Evolutionary conservation across 2,888 invertebrate species (phyloP), one percentile per base, ranked within the genome.

Genomic region (Galerucella nymphaeae): DNA sequence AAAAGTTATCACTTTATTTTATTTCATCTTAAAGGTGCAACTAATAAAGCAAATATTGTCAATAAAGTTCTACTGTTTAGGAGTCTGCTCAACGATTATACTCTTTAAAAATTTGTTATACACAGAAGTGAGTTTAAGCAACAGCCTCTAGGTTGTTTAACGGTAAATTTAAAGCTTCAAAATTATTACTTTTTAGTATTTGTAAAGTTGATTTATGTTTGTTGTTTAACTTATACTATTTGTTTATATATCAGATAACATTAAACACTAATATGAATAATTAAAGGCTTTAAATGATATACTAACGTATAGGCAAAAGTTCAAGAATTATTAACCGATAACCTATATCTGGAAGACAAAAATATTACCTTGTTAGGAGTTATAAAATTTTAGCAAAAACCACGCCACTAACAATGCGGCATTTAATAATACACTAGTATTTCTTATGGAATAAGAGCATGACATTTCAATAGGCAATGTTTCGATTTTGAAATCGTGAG

Each of bases 401-500:
- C 30, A 8, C 30, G 30, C 30, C 30, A 30, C 30, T 30, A 30
- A 30, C 14, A 45, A 13, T 9, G 53, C 45, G 62, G 61, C 67
- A 50, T 58, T 70, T 70, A 76, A 74, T 74, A 74, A 72, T 70
- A 68, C 75, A 6, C 18, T 10, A 53, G 53, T 53, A 53, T 8
- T 73, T 66, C 73, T 67, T 76, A 73, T 74, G 74, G 75, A 57
- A 66, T 66, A 66, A 42, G 57, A 67, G 68, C 75, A 75, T 70
- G 73, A 73, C 73, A 62, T 53, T 75, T 75, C 72, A 70, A 74
- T 75, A 66, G 72, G 67, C 72, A 65, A 71, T 68, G 66, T 71
- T 74, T 62, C 68, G 66, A 77, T 74, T 70, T 62, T 58, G 65
- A 66, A 66, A 71, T 71, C 77, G 74, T 77, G 77, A 75, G 77